A percentile compares a stretch with the other conserved stretches of the same genome.
Evolutionary conservation across 1,140 invertebrate genomes (phyloP).

Genomic region (Drosophila obscura): DNA sequence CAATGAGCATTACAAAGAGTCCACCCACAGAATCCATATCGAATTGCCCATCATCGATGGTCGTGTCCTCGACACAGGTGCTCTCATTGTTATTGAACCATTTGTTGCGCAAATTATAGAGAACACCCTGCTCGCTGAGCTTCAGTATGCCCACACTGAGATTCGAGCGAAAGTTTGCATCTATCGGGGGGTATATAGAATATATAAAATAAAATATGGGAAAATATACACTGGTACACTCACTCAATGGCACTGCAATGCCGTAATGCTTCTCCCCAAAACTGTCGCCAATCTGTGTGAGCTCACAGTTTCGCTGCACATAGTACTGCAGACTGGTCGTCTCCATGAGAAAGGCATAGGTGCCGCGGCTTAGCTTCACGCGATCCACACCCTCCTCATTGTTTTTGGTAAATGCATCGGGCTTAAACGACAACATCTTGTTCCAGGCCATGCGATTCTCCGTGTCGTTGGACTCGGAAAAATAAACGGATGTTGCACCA

Average conservation of each 20-base stretch:
- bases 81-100: constrained; percentile 88
- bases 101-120: constrained; percentile 90
- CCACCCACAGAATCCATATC: constrained; percentile 94
- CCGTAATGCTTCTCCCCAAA: constrained; percentile 92
- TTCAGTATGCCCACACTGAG: constrained; percentile 91
- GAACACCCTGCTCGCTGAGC: constrained; percentile 91
- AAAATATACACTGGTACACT: constrained; percentile 20
- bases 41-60: constrained; percentile 85
- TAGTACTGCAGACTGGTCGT: constrained; percentile 92
- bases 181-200: constrained; percentile 38
- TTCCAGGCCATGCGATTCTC: constrained; percentile 90
- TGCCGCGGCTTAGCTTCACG: constrained; percentile 87
- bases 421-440: constrained; percentile 91
- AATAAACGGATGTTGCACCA: constrained; percentile 88
- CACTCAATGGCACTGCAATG: constrained; percentile 76
- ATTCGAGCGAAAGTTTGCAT: constrained; percentile 86
- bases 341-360: constrained; percentile 94
- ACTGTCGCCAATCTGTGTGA: constrained; percentile 90
- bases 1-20: constrained; percentile 93
- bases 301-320: constrained; percentile 89
- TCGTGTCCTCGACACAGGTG: constrained; percentile 18
- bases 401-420: constrained; percentile 91
- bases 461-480: constrained; percentile 87
- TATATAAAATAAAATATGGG: neutral
- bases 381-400: constrained; percentile 93